Conservation (phyloP, 2,113 vertebrate species). For the Xenopus borealis region DNA sequence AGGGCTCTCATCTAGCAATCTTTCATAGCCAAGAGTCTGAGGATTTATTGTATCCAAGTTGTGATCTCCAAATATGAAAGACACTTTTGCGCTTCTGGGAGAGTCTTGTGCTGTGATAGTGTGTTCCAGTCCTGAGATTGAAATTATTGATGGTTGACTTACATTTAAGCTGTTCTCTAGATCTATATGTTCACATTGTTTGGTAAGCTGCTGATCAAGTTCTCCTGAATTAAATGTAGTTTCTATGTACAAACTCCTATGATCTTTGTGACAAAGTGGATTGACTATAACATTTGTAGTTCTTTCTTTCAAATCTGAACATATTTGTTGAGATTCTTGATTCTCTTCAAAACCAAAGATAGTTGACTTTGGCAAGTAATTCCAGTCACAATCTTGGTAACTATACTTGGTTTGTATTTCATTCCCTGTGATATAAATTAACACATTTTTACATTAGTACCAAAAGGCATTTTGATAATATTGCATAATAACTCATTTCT, state of each 20-base stretch:
- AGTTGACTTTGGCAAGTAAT: slow-evolving; percentile 77
- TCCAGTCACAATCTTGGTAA: slow-evolving; percentile 84
- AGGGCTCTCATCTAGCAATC: slow-evolving; percentile 87
- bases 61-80: slow-evolving; percentile 95
- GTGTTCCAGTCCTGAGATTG: slow-evolving; percentile 72
- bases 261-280: slow-evolving; percentile 75
- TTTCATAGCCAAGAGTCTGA: slow-evolving; percentile 88
- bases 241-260: slow-evolving; percentile 78
- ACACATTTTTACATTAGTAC: background rate
- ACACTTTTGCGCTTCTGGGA: slow-evolving; percentile 89
- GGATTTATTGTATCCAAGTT: slow-evolving; percentile 79
- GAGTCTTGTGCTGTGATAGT: slow-evolving; percentile 81
- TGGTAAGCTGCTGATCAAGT: slow-evolving; percentile 68
- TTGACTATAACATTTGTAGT: slow-evolving; percentile 70
- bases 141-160: slow-evolving; percentile 73
- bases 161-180: slow-evolving; percentile 74
- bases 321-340: slow-evolving; percentile 73
- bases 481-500: no score
- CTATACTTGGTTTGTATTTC: slow-evolving; percentile 78
- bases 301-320: slow-evolving; percentile 77
- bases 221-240: slow-evolving; percentile 72
- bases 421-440: slow-evolving; percentile 65
- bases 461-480: no score
- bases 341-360: slow-evolving; percentile 78
- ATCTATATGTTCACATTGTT: slow-evolving; percentile 69